Evolutionary conservation across 2,888 invertebrate species (phyloP), one percentile per base, ranked within the genome.

Genomic region (Tiphia femorata): DNA sequence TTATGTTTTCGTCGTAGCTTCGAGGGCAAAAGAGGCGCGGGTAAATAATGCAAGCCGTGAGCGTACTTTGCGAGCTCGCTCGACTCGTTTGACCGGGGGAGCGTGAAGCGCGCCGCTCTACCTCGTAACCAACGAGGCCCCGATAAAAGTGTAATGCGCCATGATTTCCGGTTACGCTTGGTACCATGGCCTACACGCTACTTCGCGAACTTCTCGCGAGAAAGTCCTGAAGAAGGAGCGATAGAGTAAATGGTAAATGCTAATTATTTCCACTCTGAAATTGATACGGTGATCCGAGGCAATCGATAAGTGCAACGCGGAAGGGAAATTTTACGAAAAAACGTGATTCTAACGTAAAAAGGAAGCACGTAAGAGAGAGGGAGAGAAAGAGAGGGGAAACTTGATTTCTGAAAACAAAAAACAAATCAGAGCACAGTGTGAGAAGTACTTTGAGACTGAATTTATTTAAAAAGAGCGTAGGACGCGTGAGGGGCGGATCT

Each of bases 11-110:
- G 35, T 30, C 33, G 44, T 38, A 14, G 3, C 35, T 10, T n/a
- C 29, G 33, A n/a, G 10, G 33, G 3, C n/a, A 46, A 43, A 30
- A 30, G n/a, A 12, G 20, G 12, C 25, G 23, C 25, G 6, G 16
- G 12, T 17, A 29, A 44, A 25, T 51, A 29, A 58, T 29, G 30
- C 25, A 8, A 27, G 3, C 2, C 25, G 23, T 8, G 23, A 27
- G 12, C 23, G 20, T 19, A 43, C 6, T 2, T 5, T 12, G 19
- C 19, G n/a, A 33, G 33, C 40, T 23, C 14, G 55, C 48, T 25
- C 55, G 56, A 58, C 58, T n/a, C 50, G 58, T 58, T 58, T 58
- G 47, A 49, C 58, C 27, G 49, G 58, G 49, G 33, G 42, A 42
- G 47, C 57, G 53, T 51, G 44, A 23, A 20, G 25, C 21, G 29